Evolutionary conservation across 2,113 vertebrate genomes (phyloP).

Genomic region (Brachionichthys hirsutus): DNA sequence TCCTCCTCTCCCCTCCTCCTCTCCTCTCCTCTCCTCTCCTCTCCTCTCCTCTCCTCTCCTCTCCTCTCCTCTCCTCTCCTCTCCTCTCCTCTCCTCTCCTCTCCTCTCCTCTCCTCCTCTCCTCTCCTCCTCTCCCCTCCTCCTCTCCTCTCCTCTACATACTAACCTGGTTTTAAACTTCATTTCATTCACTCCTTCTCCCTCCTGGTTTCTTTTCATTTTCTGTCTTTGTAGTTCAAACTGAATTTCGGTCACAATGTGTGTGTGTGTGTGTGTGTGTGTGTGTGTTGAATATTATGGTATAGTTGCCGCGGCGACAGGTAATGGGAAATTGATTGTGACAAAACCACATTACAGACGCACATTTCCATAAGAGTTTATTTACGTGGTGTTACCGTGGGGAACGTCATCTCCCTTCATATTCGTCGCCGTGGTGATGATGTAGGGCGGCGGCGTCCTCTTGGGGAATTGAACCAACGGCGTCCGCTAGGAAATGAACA

Average conservation of each 20-base stretch:
- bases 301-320: conserved; percentile 48
- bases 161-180: conserved; percentile 51
- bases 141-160: background rate
- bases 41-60: too few species aligned
- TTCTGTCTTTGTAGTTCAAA: conserved; percentile 47
- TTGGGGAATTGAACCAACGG: conserved; percentile 59
- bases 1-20: too few species aligned
- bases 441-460: conserved; percentile 30
- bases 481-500: conserved; percentile 69
- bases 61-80: background rate
- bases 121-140: too few species aligned
- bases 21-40: fast-evolving
- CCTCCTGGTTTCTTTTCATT: conserved; percentile 64
- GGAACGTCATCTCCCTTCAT: conserved; percentile 55
- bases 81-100: too few species aligned
- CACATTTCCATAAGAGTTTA: conserved; percentile 69
- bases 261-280: conserved; percentile 24
- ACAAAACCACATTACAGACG: conserved; percentile 64
- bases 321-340: conserved; percentile 74
- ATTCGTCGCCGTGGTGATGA: conserved; percentile 38
- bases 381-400: conserved; percentile 48
- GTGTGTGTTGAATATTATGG: conserved; percentile 27
- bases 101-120: too few species aligned
- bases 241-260: conserved; percentile 47
- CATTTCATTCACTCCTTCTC: conserved; percentile 41